Base-by-base conservation (phyloP, 2,888 invertebrate species). In the Noctua pronuba region DNA sequence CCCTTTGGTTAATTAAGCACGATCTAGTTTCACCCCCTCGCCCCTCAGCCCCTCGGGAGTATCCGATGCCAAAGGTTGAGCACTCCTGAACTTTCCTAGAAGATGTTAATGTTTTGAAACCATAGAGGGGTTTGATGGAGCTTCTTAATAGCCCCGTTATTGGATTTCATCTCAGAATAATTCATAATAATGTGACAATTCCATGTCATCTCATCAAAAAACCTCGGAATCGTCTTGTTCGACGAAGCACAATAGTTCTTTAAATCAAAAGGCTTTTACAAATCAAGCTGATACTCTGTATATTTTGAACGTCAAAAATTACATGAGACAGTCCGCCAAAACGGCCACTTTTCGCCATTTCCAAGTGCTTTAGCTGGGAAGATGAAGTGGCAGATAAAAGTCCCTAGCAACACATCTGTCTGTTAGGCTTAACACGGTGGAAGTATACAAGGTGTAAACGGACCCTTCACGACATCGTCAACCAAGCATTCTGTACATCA, bases 1-100 rank as follows among this genome's bases (percentile, higher is more conserved):
- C 81, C 79, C 87, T 85, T 76, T 62, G 73, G 64, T 44, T 78
- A 83, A 80, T 75, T 85, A 77, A 68, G 69, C 73, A 67, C 70
- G 83, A 71, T 86, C 84, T 71, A 65, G 78, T 86, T 86, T 77
- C 74, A 64, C 49, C 71, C 75, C 73, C 55, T n/a, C 13, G n/a
- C 24, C 64, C 65, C 65, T 41, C 18, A 67, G 52, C 55, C 66
- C 67, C 66, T 73, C 38, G 80, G 71, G 74, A 68, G 55, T 52
- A 68, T 58, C 75, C 24, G 67, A 71, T 73, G 64, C 49, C 66
- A 77, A 76, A 66, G 83, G 76, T 79, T 66, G 60, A 73, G 24
- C 31, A 67, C 74, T 49, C n/a, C 65, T 60, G 41, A 67, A 82
- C 52, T 73, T 72, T 74, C 55, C 4, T 49, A 65, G 46, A 62